Conservation (phyloP, 2,797 vertebrate species). For the Sitta carolinensis region DNA sequence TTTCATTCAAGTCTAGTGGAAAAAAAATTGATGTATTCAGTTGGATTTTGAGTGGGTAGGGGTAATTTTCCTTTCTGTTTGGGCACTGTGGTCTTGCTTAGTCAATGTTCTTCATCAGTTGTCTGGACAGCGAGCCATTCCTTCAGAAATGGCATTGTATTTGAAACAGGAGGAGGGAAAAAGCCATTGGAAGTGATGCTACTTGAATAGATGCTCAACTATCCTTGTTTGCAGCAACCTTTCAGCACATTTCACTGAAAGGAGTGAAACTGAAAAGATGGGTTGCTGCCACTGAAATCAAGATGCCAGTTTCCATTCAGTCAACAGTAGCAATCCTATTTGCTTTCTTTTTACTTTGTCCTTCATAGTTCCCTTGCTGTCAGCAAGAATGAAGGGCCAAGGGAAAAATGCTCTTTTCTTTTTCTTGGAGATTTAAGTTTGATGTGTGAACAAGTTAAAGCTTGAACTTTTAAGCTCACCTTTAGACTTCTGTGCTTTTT, state of each 20-base stretch:
- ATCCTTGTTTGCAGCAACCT: neutral
- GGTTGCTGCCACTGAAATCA: conserved; percentile 40
- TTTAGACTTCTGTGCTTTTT: neutral
- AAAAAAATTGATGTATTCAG: neutral
- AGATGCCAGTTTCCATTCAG: conserved; percentile 40
- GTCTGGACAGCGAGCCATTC: neutral
- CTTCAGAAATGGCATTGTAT: neutral
- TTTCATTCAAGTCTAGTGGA: neutral
- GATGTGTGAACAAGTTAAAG: neutral
- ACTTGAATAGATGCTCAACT: neutral
- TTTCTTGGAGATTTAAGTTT: neutral
- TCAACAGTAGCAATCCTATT: neutral
- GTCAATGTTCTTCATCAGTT: neutral
- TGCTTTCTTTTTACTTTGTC: conserved; percentile 21
- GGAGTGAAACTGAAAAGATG: conserved; percentile 2
- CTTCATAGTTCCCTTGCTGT: conserved; percentile 33
- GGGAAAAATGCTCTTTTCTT: neutral
- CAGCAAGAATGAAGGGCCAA: neutral
- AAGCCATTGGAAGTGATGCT: neutral
- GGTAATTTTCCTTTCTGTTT: neutral
- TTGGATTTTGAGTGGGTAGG: neutral
- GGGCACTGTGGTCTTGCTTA: neutral
- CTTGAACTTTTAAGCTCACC: neutral
- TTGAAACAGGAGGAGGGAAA: neutral
- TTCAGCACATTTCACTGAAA: neutral